Conservation (phyloP, 2,113 vertebrate species). For the Anoura caudifer region DNA sequence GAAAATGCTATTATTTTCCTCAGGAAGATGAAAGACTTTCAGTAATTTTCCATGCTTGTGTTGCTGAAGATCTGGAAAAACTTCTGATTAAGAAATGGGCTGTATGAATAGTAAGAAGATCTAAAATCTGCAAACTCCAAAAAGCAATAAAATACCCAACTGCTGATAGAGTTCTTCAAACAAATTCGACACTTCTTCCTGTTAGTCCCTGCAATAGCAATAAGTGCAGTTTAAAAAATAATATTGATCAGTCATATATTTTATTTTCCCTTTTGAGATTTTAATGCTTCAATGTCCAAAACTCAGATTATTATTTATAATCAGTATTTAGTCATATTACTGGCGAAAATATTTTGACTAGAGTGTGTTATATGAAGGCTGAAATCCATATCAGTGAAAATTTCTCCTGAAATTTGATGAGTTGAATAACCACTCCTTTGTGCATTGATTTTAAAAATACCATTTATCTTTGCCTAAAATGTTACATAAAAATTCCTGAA, state of each 20-base stretch:
- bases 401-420: background rate
- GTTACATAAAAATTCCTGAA: background rate
- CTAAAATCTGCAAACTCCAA: conserved; percentile 37
- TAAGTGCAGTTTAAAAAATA: background rate
- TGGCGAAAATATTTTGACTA: background rate
- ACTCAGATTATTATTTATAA: background rate
- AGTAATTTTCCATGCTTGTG: conserved; percentile 15
- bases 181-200: conserved; percentile 16
- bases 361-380: background rate
- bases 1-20: conserved; percentile 36
- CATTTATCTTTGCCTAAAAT: background rate
- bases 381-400: background rate
- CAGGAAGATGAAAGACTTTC: background rate
- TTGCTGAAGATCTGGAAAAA: conserved; percentile 62
- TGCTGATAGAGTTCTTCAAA: conserved; percentile 29
- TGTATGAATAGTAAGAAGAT: background rate
- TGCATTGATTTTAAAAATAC: background rate
- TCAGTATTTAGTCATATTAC: background rate
- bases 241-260: background rate
- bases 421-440: background rate
- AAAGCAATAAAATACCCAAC: conserved; percentile 46
- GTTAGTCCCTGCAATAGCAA: background rate
- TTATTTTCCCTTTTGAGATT: background rate
- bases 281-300: background rate
- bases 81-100: conserved; percentile 26